These are phyloP conservation scores for Bilobella aurantiaca DNA, from an alignment of 1,140 invertebrate genomes.

Conservation along the genomic window DNA sequence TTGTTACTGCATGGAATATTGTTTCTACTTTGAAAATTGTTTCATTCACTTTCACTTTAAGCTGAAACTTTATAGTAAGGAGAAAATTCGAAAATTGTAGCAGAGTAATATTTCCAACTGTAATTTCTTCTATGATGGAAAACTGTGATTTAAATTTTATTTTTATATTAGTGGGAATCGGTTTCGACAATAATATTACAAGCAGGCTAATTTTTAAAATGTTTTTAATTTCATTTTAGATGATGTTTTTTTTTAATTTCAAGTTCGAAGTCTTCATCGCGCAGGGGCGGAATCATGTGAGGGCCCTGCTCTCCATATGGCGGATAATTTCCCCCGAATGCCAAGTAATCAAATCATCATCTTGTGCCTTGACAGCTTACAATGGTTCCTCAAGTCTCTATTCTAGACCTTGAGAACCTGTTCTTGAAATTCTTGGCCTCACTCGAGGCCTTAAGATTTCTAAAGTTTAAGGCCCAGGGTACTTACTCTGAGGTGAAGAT, in stretches of 20 bases:
- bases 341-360: constrained; percentile 8
- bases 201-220: too few relatives aligned
- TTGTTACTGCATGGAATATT: too few relatives aligned
- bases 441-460: background rate
- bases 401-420: background rate
- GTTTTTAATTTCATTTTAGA: background rate
- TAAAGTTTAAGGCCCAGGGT: background rate
- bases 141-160: too few relatives aligned
- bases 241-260: background rate
- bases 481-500: constrained; percentile 33
- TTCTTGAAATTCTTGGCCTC: background rate
- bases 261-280: background rate
- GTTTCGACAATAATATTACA: too few relatives aligned
- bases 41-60: too few relatives aligned
- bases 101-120: too few relatives aligned
- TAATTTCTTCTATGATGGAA: too few relatives aligned
- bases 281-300: background rate
- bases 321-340: background rate
- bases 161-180: too few relatives aligned
- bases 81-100: too few relatives aligned
- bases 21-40: too few relatives aligned
- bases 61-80: too few relatives aligned
- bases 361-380: constrained; percentile 3
- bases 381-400: background rate
- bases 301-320: background rate